These are phyloP conservation scores for Natrix natrix DNA, from an alignment of 2,797 vertebrate species.

Conservation along the genomic window DNA sequence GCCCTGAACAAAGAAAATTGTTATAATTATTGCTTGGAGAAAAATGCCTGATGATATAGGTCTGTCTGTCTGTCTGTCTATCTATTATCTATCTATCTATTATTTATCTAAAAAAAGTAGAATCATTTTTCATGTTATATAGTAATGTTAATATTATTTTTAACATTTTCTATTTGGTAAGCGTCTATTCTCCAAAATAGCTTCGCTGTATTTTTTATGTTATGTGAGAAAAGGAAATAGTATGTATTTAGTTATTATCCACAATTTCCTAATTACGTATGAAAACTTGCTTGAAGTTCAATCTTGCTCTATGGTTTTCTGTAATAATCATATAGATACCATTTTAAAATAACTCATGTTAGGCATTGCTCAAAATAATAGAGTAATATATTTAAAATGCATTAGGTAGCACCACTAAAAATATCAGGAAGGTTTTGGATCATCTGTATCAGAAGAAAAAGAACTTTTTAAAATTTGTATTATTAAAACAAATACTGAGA, in stretches of 20 bases:
- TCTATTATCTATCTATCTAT: background rate
- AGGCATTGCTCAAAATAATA: background rate
- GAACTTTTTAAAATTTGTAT: background rate
- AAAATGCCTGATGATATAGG: conserved; percentile 22
- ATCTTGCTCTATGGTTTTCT: background rate
- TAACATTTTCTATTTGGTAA: conserved; percentile 38
- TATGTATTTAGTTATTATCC: background rate
- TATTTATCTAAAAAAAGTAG: conserved; percentile 27
- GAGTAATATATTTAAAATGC: background rate
- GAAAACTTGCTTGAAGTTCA: background rate
- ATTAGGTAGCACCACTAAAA: background rate
- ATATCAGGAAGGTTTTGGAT: background rate
- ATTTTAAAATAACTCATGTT: background rate
- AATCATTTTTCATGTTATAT: conserved; percentile 38
- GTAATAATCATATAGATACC: background rate
- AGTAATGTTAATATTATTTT: conserved; percentile 23
- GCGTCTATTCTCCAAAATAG: background rate
- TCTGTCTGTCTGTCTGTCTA: background rate
- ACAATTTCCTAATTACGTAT: background rate
- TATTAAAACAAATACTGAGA: background rate
- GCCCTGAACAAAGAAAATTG: conserved; percentile 77
- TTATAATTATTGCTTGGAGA: conserved; percentile 60
- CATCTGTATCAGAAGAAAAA: background rate
- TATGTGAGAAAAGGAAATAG: background rate
- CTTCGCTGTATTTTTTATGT: background rate